Evolutionary conservation across 2,113 vertebrate species (phyloP).

Genomic region (Ursus arctos): DNA sequence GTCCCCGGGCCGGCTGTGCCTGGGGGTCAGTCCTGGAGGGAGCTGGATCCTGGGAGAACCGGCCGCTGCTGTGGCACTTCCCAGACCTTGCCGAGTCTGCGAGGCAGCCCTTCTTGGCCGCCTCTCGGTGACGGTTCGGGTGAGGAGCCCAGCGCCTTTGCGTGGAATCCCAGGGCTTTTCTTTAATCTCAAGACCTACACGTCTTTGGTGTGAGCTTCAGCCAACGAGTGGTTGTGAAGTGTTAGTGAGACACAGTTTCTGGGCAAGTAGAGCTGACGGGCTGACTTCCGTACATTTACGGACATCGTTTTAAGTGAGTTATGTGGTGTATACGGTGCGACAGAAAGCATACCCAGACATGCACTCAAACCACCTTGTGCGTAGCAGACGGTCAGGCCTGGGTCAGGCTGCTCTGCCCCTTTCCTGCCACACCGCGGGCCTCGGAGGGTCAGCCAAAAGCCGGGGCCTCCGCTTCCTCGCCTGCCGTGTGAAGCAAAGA

Average conservation of each 20-base stretch:
- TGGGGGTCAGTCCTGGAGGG: neutral
- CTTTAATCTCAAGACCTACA: neutral
- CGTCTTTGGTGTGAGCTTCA: neutral
- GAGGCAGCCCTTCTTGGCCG: neutral
- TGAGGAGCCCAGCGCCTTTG: neutral
- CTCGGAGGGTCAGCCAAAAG: fast-evolving
- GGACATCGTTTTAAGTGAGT: no score
- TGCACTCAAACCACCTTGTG: neutral
- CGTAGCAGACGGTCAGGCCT: fast-evolving
- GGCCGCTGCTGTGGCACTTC: fast-evolving
- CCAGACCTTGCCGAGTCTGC: fast-evolving
- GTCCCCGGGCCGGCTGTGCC: fast-evolving
- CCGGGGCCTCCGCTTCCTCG: fast-evolving
- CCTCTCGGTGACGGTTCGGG: fast-evolving
- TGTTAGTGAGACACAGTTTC: neutral
- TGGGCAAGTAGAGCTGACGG: neutral
- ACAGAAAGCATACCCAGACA: fast-evolving
- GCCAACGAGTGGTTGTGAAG: neutral
- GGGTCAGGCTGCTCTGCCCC: neutral
- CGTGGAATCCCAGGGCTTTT: neutral
- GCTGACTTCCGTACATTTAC: fast-evolving
- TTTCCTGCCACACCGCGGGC: neutral
- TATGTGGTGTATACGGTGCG: fast-evolving
- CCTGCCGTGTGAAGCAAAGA: neutral
- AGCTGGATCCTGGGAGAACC: neutral